phyloP scores from a whole-genome alignment of 1,140 invertebrate species.

The Zaprionus vittiger region DNA sequence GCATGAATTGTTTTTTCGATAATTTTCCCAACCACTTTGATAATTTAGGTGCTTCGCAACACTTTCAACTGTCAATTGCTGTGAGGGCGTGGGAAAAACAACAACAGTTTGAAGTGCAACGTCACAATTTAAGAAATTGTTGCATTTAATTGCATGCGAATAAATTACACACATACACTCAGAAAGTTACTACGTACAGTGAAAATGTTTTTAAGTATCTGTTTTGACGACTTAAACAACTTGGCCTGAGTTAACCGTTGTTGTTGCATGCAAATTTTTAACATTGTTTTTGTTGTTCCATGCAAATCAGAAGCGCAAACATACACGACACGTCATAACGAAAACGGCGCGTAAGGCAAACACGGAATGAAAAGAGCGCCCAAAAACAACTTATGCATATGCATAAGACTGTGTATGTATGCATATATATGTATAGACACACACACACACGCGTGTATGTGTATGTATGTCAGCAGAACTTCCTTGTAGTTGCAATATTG shows the following conservation, averaged over 20 bases:
- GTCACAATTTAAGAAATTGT: constrained; percentile 8
- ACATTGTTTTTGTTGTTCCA: constrained; percentile 8
- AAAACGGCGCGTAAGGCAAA: constrained; percentile 20
- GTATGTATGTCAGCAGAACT: constrained; percentile 22
- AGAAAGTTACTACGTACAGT: not conserved
- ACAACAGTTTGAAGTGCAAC: not conserved
- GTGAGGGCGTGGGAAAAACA: constrained; percentile 1
- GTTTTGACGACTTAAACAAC: constrained; percentile 14
- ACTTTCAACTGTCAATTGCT: not conserved
- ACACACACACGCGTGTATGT: not conserved
- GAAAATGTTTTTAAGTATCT: constrained; percentile 11
- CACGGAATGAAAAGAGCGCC: constrained; percentile 21
- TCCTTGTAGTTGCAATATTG: constrained; percentile 25
- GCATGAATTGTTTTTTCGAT: not conserved
- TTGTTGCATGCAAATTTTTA: constrained; percentile 21
- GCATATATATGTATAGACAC: not conserved
- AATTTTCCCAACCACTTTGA: not conserved
- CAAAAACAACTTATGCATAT: constrained; percentile 9
- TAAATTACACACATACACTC: not conserved
- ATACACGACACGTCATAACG: constrained; percentile 44
- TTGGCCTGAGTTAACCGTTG: constrained; percentile 1
- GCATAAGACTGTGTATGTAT: not conserved
- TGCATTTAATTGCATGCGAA: constrained; percentile 14
- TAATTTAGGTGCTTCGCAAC: not conserved
- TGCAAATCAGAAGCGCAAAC: constrained; percentile 48